Evolutionary conservation across 1,140 invertebrate genomes (phyloP).

Genomic region (Sminthurides bifidus): DNA sequence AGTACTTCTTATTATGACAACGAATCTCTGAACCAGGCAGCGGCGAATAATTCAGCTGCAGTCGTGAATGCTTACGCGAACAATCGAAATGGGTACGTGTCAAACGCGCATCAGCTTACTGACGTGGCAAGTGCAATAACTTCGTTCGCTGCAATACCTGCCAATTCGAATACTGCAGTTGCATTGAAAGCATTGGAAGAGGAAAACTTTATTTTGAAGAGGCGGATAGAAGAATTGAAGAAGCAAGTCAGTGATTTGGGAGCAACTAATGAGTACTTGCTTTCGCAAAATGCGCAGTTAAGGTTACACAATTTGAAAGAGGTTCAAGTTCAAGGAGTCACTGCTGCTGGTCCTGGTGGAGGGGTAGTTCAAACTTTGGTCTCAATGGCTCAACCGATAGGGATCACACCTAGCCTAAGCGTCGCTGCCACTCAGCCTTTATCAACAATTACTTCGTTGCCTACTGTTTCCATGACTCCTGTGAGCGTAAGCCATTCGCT

Average conservation of each 20-base stretch:
- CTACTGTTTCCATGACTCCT: conserved; percentile 45
- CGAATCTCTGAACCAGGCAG: not conserved
- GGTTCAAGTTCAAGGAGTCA: conserved; percentile 18
- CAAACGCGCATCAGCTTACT: too few species aligned
- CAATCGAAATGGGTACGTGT: too few species aligned
- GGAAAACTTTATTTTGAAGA: conserved; percentile 56
- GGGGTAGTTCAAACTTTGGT: conserved; percentile 53
- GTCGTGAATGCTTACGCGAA: too few species aligned
- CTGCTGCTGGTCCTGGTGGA: conserved; percentile 38
- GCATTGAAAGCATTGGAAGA: conserved; percentile 48
- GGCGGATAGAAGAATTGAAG: conserved; percentile 49
- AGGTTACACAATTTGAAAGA: conserved; percentile 46
- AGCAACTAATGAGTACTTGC: conserved; percentile 67
- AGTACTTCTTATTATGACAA: not conserved
- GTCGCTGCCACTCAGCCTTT: conserved; percentile 37
- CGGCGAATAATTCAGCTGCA: conserved; percentile 5
- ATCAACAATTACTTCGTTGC: conserved; percentile 34
- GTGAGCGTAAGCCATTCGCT: conserved; percentile 47
- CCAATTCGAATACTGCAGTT: conserved; percentile 6
- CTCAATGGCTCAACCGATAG: conserved; percentile 41
- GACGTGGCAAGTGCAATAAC: not conserved
- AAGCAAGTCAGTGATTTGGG: conserved; percentile 51
- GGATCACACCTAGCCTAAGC: conserved; percentile 15
- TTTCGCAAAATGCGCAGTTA: conserved; percentile 67
- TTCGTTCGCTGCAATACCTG: not conserved